A percentile compares a stretch with the other conserved stretches of the same genome.
Conservation (phyloP, 2,113 vertebrate genomes). For the Takifugu flavidus region DNA sequence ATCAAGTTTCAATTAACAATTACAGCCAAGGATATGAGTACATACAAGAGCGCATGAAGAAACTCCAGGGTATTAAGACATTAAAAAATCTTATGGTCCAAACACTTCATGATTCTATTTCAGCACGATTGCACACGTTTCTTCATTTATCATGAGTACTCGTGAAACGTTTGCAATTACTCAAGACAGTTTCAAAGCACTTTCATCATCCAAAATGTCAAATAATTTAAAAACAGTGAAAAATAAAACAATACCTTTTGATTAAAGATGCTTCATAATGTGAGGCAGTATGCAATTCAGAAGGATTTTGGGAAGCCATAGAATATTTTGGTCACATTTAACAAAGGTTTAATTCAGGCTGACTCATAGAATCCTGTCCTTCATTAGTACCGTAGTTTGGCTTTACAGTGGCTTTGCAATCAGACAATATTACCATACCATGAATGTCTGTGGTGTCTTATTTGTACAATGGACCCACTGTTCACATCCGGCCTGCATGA, state of each 20-base stretch:
- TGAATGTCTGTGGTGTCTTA: neutral
- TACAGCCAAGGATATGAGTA: slow-evolving; percentile 3
- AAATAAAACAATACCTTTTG: neutral
- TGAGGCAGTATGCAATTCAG: neutral
- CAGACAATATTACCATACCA: neutral
- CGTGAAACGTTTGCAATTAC: neutral
- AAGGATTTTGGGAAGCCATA: neutral
- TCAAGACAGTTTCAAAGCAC: neutral
- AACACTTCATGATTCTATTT: neutral
- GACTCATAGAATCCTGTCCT: neutral
- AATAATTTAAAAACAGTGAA: slow-evolving; percentile 15
- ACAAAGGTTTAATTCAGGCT: no score
- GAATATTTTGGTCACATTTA: slow-evolving; percentile 52
- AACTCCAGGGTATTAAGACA: slow-evolving; percentile 1
- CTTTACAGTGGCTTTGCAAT: neutral
- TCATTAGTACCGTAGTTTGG: neutral
- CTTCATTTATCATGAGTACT: neutral
- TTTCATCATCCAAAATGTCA: neutral
- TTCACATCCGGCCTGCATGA: neutral
- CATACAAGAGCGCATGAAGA: slow-evolving; percentile 24
- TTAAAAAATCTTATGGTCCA: neutral
- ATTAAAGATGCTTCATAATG: neutral
- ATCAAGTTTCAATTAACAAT: neutral
- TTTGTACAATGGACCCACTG: neutral
- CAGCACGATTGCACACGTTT: slow-evolving; percentile 2